Percentiles rank a stretch among this genome's conserved stretches.
Conservation (phyloP, 1,140 invertebrate species). For the Rhagoletis zephyria region DNA sequence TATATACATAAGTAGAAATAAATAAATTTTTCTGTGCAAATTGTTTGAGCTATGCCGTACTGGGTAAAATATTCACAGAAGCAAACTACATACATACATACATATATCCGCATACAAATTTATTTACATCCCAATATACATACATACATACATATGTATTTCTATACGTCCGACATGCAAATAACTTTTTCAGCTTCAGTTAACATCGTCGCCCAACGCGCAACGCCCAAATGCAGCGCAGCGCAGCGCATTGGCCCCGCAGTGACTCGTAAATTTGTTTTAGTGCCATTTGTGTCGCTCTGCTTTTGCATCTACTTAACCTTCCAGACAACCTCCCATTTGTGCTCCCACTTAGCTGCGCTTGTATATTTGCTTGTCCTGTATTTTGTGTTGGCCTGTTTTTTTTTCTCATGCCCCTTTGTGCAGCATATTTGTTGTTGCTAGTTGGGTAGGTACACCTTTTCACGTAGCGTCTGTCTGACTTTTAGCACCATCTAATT, state of each 20-base stretch:
- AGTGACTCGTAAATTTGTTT: conserved; percentile 43
- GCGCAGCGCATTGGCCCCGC: neutral
- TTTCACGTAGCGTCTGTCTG: neutral
- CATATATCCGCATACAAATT: neutral
- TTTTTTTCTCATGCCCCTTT: neutral
- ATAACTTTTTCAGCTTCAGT: conserved; percentile 18
- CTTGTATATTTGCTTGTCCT: neutral
- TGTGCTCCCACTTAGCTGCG: neutral
- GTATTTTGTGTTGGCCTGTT: neutral
- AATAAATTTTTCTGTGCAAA: too few species aligned
- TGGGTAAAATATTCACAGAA: too few species aligned
- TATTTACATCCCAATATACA: neutral
- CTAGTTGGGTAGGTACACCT: neutral
- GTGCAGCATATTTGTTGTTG: neutral
- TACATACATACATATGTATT: too few species aligned
- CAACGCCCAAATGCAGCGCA: neutral
- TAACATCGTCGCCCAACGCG: neutral
- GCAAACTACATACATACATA: neutral
- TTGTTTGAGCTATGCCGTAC: too few species aligned
- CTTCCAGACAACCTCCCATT: conserved; percentile 14
- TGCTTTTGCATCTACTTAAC: conserved; percentile 38
- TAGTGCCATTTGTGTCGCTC: conserved; percentile 7
- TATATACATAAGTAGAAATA: too few species aligned
- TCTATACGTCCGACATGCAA: neutral
- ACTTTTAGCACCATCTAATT: conserved; percentile 42